Conservation (phyloP, 2,888 invertebrate species). For the Macrosiphum euphorbiae region DNA sequence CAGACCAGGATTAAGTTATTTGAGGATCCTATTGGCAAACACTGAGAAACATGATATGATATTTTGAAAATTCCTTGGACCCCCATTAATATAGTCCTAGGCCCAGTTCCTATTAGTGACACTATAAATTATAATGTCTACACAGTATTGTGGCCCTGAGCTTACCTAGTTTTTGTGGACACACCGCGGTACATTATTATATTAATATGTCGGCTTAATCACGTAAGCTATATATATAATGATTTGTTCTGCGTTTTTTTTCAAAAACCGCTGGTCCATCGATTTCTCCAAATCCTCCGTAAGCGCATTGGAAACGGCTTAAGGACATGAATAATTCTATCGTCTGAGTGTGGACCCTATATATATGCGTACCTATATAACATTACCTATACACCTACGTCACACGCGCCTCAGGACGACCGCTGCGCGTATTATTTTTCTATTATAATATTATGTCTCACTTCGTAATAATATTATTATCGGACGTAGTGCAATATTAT, state of each 20-base stretch:
- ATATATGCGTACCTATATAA: too few relatives aligned
- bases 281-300: not conserved
- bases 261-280: constrained; percentile 19
- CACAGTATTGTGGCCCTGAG: too few relatives aligned
- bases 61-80: too few relatives aligned
- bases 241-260: not conserved
- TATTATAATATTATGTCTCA: not conserved
- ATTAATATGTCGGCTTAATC: not conserved
- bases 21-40: too few relatives aligned
- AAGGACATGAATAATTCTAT: constrained; percentile 13
- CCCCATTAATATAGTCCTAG: too few relatives aligned
- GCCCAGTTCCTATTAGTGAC: too few relatives aligned
- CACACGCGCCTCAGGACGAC: not conserved
- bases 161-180: too few relatives aligned
- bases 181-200: too few relatives aligned
- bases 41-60: too few relatives aligned
- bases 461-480: not conserved
- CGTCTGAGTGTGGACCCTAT: not conserved
- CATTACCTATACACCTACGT: not conserved
- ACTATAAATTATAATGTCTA: too few relatives aligned
- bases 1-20: too few relatives aligned
- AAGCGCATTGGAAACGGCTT: not conserved
- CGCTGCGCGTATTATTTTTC: not conserved
- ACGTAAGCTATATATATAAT: not conserved
- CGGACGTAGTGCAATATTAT: not conserved